Evolutionary conservation across 1,140 invertebrate species (phyloP).

Genomic region (Musca vetustissima): DNA sequence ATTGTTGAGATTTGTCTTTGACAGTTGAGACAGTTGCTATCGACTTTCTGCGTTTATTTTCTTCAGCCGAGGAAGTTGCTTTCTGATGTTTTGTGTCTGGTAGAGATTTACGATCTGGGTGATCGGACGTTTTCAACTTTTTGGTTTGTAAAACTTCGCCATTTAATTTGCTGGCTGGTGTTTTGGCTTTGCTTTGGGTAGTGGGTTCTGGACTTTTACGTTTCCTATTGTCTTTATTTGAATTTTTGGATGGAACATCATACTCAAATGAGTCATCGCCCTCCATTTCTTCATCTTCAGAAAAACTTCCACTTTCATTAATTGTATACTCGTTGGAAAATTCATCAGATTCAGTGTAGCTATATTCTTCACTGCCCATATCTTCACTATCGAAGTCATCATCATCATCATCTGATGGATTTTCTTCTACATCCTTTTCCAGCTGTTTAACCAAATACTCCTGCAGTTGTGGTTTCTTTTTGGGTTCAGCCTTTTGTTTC

Average conservation of each 20-base stretch:
- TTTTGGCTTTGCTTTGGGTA: neutral
- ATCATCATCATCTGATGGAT: neutral
- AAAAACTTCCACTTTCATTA: conserved; percentile 5
- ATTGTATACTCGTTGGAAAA: conserved; percentile 11
- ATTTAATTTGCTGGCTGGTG: neutral
- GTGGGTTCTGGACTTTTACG: neutral
- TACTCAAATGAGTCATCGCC: neutral
- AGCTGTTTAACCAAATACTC: conserved; percentile 19
- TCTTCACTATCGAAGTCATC: neutral
- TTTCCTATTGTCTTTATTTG: neutral
- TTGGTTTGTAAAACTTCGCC: neutral
- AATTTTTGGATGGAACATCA: neutral
- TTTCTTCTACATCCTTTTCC: conserved; percentile 10
- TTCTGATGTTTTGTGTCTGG: neutral
- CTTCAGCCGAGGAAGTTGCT: neutral
- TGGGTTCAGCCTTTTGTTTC: conserved; percentile 23
- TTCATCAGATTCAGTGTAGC: neutral
- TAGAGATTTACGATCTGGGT: conserved; percentile 23
- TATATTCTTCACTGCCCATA: neutral
- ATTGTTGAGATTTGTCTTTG: neutral
- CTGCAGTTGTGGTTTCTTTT: conserved; percentile 26
- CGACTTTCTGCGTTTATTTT: neutral
- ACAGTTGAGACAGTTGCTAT: neutral
- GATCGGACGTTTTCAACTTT: neutral
- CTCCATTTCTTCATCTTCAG: conserved; percentile 10